Evolutionary conservation across 2,113 vertebrate species (phyloP).

Genomic region (Chlamydotis undulata): DNA sequence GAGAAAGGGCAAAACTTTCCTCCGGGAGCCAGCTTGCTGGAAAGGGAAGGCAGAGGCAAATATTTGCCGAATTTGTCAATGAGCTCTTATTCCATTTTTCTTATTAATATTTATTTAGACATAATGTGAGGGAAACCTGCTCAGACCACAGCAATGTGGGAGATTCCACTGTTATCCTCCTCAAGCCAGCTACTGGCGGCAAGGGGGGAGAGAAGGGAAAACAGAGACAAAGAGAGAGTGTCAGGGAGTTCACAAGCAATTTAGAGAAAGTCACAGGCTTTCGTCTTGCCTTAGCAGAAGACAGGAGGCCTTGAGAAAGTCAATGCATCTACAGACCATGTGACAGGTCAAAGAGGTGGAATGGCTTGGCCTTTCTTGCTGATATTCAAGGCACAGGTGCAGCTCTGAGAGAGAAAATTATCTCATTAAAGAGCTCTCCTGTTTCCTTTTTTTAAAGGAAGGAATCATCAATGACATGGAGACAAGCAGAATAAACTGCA

Average conservation of each 20-base stretch:
- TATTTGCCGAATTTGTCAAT: slow-evolving; percentile 64
- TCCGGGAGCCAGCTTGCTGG: background rate
- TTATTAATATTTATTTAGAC: slow-evolving; percentile 63
- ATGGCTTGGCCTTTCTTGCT: background rate
- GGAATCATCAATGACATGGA: background rate
- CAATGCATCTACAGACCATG: background rate
- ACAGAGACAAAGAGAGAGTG: background rate
- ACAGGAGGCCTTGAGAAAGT: background rate
- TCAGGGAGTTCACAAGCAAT: background rate
- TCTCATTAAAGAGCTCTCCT: background rate
- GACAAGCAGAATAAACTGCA: slow-evolving; percentile 26
- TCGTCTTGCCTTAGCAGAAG: background rate
- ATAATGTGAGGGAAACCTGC: slow-evolving; percentile 53
- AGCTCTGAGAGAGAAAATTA: background rate
- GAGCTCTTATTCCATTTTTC: slow-evolving; percentile 60
- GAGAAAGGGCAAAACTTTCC: slow-evolving; percentile 44
- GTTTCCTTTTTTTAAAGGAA: background rate
- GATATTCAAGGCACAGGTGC: background rate
- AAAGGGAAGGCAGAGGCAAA: slow-evolving; percentile 38
- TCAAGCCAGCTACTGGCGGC: background rate
- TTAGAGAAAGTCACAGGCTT: background rate
- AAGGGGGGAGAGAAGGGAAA: background rate
- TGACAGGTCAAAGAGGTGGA: background rate
- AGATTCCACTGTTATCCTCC: slow-evolving; percentile 34
- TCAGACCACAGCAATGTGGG: slow-evolving; percentile 41